A percentile compares a stretch with the other conserved stretches of the same genome.
These are phyloP conservation scores for Poecile montanus DNA, from an alignment of 2,797 vertebrate genomes.

Conservation along the genomic window DNA sequence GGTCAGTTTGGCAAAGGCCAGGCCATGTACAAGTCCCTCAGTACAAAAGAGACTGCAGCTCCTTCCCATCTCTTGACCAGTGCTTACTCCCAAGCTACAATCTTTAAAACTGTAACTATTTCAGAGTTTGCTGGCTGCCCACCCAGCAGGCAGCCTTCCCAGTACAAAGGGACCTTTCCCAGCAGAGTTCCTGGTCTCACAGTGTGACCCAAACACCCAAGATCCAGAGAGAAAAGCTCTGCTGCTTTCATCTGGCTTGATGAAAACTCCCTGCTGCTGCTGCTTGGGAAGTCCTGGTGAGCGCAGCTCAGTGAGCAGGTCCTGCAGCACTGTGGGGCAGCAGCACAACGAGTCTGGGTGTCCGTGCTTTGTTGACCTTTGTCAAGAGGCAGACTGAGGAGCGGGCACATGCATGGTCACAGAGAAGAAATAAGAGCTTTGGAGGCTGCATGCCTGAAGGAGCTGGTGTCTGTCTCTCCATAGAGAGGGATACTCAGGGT, in stretches of 20 bases:
- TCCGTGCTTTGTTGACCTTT: not conserved
- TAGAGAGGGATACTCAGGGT: not conserved
- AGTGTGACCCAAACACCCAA: not conserved
- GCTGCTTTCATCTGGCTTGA: not conserved
- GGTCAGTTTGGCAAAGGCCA: not conserved
- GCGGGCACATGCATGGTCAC: accelerated
- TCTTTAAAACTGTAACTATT: not conserved
- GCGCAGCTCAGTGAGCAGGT: accelerated
- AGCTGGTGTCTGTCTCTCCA: not conserved
- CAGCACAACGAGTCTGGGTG: accelerated
- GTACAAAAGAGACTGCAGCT: not conserved
- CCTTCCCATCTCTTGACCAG: not conserved
- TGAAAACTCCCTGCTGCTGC: not conserved
- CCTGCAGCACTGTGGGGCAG: not conserved
- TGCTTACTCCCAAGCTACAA: not conserved
- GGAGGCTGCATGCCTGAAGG: not conserved
- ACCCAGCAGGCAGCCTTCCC: not conserved
- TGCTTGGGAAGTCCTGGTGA: not conserved
- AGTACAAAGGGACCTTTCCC: not conserved
- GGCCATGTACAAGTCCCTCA: not conserved
- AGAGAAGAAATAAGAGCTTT: not conserved
- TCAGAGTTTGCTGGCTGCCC: not conserved
- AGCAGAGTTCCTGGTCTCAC: not conserved
- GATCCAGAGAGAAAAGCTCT: not conserved
- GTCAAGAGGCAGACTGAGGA: not conserved